Evolutionary conservation across 2,113 vertebrate species (phyloP).

Genomic region (Poicephalus gulielmi): DNA sequence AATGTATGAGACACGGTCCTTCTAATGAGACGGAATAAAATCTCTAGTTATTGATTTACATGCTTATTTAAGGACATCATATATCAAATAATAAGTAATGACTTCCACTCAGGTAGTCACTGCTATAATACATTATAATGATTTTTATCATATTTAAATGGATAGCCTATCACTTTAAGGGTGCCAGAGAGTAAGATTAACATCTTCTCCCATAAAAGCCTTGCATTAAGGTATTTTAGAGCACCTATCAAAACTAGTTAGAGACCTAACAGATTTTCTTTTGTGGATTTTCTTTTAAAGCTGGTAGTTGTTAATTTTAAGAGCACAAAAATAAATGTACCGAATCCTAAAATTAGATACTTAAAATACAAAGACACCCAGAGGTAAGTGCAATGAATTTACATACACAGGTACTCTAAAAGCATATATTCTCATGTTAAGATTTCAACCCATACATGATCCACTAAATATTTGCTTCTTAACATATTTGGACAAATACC

Average conservation of each 20-base stretch:
- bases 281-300: neutral
- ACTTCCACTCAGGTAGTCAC: neutral
- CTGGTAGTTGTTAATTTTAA: neutral
- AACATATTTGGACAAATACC: neutral
- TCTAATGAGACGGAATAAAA: slow-evolving; percentile 73
- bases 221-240: neutral
- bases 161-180: neutral
- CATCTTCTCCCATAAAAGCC: neutral
- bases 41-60: neutral
- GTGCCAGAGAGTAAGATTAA: neutral
- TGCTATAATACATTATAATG: neutral
- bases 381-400: neutral
- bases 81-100: neutral
- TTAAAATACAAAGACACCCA: neutral
- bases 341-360: neutral
- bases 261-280: neutral
- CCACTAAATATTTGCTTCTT: neutral
- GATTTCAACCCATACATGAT: neutral
- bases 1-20: slow-evolving; percentile 98
- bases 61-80: neutral
- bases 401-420: neutral
- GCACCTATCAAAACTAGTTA: neutral
- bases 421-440: neutral
- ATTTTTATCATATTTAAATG: neutral
- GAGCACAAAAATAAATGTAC: neutral